These are phyloP conservation scores for Cremastobaeus sp. DNA, from an alignment of 2,888 invertebrate genomes.

Conservation along the genomic window DNA sequence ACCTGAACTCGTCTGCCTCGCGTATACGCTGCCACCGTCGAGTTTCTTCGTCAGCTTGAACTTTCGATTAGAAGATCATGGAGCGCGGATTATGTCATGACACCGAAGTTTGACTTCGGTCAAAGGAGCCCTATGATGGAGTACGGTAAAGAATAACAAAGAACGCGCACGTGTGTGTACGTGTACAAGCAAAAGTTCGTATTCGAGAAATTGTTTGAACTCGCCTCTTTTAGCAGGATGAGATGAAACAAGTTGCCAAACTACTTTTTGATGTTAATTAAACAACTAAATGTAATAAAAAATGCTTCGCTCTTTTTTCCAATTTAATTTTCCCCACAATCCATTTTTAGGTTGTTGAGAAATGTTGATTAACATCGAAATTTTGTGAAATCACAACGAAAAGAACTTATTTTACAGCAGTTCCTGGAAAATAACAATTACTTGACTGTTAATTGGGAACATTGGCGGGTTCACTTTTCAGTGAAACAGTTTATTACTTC, in stretches of 20 bases:
- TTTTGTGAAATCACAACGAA: no score
- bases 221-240: constrained; percentile 15
- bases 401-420: no score
- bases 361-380: no score
- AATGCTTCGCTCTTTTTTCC: no score
- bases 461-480: no score
- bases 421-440: no score
- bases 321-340: no score
- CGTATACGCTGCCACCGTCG: constrained; percentile 55
- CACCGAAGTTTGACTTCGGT: constrained; percentile 37
- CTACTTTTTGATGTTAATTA: constrained; percentile 22
- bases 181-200: constrained; percentile 2
- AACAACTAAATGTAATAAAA: no score
- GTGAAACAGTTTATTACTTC: no score
- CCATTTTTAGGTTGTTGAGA: no score
- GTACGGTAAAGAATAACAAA: constrained; percentile 21
- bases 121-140: constrained; percentile 37
- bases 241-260: constrained; percentile 29
- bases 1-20: constrained; percentile 51
- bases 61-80: constrained; percentile 26
- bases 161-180: neutral
- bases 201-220: constrained; percentile 33
- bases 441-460: no score
- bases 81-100: constrained; percentile 32
- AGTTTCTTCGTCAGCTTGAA: constrained; percentile 36